Base-by-base conservation (phyloP, 1,140 invertebrate genomes). In the Camponotus floridanus region DNA sequence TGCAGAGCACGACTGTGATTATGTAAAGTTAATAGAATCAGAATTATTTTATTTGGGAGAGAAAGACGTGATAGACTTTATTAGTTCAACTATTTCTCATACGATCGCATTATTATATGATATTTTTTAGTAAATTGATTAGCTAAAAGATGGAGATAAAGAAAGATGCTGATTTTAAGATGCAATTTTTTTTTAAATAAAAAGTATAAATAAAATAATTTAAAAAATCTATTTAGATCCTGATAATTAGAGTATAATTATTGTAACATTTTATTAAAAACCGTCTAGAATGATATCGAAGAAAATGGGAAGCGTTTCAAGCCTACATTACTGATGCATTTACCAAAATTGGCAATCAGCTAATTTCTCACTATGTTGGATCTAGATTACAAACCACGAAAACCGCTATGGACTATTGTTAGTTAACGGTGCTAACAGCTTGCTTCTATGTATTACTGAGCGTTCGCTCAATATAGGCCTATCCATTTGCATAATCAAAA, bases 371-470 rank as follows among this genome's bases (percentile, higher is more conserved):
- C 51, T 73, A 61, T 26, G 8, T 55, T 1, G 15, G 18, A 33
- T 21, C 26, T 42, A 57, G 15, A 73, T 74, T 74, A 36, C 55
- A 74, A 74, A 83, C 79, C 55, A 13, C 55, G 8, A 6, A 48
- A 83, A 83, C 68, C 68, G 55, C 68, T 74, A 18, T 62, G 42
- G 68, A 83, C 55, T 62, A 83, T 74, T 74, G 79, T 83, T 74
- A 74, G 55, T 83, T 61, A 83, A 36, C 48, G 42, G 48, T 73
- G 68, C 26, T 83, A 83, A 73, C 39, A 61, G 39, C n/a, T 39
- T 74, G 68, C 39, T 62, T 62, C n/a, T n/a, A 48, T 21, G 21
- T 61, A 59, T 61, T 83, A 74, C 61, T 21, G 55, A 83, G 13
- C 39, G 13, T 36, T 81, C 18, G 55, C 26, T 11, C 55, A 57